Evolutionary conservation across 2,113 vertebrate genomes (phyloP).

Genomic region (Cathartes aura): DNA sequence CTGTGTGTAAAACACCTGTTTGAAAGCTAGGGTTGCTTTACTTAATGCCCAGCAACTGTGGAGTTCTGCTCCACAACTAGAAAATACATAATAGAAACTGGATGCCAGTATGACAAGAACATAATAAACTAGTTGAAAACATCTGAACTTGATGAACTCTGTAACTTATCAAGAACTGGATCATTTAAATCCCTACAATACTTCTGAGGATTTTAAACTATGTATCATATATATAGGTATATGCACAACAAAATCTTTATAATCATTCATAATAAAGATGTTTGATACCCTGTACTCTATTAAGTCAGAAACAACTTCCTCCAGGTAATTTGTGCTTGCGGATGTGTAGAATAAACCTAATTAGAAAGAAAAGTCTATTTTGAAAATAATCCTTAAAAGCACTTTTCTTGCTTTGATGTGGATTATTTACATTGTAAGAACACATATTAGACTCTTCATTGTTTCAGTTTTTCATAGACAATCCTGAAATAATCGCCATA

Average conservation of each 20-base stretch:
- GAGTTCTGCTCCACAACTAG: background rate
- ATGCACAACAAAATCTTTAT: background rate
- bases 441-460: background rate
- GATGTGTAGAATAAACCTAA: background rate
- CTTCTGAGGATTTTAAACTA: background rate
- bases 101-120: background rate
- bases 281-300: background rate
- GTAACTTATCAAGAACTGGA: background rate
- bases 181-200: background rate
- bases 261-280: background rate
- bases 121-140: background rate
- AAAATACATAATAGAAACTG: background rate
- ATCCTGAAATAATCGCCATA: background rate
- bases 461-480: background rate
- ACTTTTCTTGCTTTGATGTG: background rate
- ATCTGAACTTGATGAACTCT: background rate
- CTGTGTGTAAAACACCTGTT: background rate
- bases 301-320: background rate
- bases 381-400: background rate
- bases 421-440: background rate
- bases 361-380: background rate
- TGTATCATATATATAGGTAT: background rate
- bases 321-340: background rate
- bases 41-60: background rate
- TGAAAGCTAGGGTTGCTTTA: background rate